Conservation (phyloP, 2,797 vertebrate genomes). For the Salarias fasciatus region DNA sequence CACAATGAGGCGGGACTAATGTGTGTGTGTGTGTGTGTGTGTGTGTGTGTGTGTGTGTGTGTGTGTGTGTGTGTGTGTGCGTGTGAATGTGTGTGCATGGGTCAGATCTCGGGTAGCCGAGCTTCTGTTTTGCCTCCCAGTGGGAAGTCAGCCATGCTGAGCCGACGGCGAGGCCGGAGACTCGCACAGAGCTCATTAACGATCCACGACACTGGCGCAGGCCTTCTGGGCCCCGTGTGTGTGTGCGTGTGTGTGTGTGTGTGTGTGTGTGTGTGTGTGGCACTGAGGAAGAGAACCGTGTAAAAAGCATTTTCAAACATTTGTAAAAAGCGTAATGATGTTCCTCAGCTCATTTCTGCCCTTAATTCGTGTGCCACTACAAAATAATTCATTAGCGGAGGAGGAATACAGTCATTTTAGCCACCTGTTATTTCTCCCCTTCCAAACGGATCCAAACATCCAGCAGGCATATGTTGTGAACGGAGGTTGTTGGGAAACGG, state of each 20-base stretch:
- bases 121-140: slow-evolving; percentile 63
- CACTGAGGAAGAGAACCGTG: not conserved
- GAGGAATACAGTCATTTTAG: slow-evolving; percentile 11
- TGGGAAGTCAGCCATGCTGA: slow-evolving; percentile 52
- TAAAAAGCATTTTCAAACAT: slow-evolving; percentile 20
- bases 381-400: slow-evolving; percentile 33
- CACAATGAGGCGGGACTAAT: no score
- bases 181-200: slow-evolving; percentile 65
- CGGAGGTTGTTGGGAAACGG: not conserved
- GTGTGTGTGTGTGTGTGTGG: slow-evolving; percentile 5
- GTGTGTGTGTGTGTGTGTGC: no score
- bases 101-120: slow-evolving; percentile 51
- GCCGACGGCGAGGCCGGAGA: slow-evolving; percentile 46
- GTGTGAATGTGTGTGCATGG: slow-evolving; percentile 10
- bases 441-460: slow-evolving; percentile 10
- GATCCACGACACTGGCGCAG: slow-evolving; percentile 41
- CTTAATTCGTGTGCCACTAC: slow-evolving; percentile 25
- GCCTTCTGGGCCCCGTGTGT: slow-evolving; percentile 24
- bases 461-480: slow-evolving; percentile 3
- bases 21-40: no score
- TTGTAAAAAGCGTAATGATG: slow-evolving; percentile 30
- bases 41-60: no score
- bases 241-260: slow-evolving; percentile 14
- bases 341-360: slow-evolving; percentile 3
- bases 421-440: not conserved